Percentiles rank a stretch among this genome's conserved stretches.
Conservation (phyloP, 2,797 vertebrate genomes). For the Girardinus metallicus region DNA sequence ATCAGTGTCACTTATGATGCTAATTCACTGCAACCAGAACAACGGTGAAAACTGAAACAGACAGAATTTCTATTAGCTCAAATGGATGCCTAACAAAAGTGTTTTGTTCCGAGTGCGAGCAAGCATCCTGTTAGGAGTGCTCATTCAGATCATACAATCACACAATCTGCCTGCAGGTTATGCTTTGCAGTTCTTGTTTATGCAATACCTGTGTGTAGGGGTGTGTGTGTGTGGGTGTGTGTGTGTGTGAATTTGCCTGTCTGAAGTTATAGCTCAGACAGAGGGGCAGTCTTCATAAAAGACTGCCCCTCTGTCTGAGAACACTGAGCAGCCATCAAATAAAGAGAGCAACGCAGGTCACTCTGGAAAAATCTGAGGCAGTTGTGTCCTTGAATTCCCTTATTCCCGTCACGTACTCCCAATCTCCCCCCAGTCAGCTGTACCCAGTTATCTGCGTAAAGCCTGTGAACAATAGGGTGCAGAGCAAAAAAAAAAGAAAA, state of each 20-base stretch:
- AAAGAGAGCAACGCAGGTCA: constrained; percentile 39
- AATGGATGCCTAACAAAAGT: constrained; percentile 38
- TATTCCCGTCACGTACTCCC: constrained; percentile 42
- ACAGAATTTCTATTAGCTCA: constrained; percentile 47
- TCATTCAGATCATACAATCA: constrained; percentile 50
- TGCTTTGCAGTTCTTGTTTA: constrained; percentile 42
- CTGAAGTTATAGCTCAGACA: constrained; percentile 12
- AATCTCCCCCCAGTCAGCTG: constrained; percentile 39
- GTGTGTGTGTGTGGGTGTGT: neutral
- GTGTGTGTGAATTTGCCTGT: neutral
- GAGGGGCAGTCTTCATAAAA: constrained; percentile 25
- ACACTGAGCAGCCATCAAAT: constrained; percentile 50
- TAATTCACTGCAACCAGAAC: constrained; percentile 28
- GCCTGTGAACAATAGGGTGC: constrained; percentile 30
- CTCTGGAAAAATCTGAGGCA: constrained; percentile 45
- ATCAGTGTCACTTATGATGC: constrained; percentile 32
- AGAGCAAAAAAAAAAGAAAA: constrained; percentile 37
- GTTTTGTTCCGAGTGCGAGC: constrained; percentile 47
- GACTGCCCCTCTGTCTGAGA: constrained; percentile 26
- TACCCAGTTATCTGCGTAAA: constrained; percentile 39
- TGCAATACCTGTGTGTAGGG: constrained; percentile 37
- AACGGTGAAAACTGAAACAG: constrained; percentile 37
- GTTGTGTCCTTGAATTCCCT: constrained; percentile 38
- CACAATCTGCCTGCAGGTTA: constrained; percentile 45
- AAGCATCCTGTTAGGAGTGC: constrained; percentile 54